Conservation (phyloP, 2,113 vertebrate genomes). For the Lasiurus borealis region DNA sequence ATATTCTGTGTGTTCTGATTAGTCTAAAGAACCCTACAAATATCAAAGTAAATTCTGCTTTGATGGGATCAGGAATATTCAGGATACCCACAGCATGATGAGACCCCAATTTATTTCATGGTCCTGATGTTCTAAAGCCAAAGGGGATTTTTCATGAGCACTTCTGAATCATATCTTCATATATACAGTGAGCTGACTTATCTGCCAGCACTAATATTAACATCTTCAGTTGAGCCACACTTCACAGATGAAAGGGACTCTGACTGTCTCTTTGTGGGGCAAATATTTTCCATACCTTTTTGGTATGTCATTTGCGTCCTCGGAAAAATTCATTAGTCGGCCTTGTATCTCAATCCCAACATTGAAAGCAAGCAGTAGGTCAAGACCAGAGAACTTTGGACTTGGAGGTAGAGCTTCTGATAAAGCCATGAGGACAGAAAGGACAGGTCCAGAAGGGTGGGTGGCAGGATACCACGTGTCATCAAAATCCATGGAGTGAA, state of each 20-base stretch:
- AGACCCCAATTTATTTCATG: neutral
- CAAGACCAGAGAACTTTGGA: constrained; percentile 89
- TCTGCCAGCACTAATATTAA: neutral
- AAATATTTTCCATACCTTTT: constrained; percentile 88
- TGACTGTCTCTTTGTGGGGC: neutral
- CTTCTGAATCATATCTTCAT: neutral
- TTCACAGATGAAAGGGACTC: neutral
- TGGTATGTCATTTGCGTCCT: constrained; percentile 94
- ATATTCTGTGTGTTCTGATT: neutral
- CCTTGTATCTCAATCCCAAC: constrained; percentile 96
- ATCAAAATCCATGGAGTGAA: constrained; percentile 98
- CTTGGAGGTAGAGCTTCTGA: constrained; percentile 87
- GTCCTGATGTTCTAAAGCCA: neutral
- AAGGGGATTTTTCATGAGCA: neutral
- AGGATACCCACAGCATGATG: neutral
- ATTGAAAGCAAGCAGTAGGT: constrained; percentile 95
- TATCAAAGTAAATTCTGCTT: neutral
- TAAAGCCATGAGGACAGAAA: constrained; percentile 91
- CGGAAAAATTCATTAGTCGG: constrained; percentile 93
- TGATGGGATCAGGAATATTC: neutral
- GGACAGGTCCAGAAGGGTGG: constrained; percentile 94
- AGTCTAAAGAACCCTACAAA: neutral
- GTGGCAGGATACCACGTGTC: constrained; percentile 98
- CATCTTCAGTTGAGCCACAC: neutral
- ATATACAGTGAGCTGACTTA: neutral